phyloP scores from a whole-genome alignment of 2,113 vertebrate genomes.

The Agapornis roseicollis region DNA sequence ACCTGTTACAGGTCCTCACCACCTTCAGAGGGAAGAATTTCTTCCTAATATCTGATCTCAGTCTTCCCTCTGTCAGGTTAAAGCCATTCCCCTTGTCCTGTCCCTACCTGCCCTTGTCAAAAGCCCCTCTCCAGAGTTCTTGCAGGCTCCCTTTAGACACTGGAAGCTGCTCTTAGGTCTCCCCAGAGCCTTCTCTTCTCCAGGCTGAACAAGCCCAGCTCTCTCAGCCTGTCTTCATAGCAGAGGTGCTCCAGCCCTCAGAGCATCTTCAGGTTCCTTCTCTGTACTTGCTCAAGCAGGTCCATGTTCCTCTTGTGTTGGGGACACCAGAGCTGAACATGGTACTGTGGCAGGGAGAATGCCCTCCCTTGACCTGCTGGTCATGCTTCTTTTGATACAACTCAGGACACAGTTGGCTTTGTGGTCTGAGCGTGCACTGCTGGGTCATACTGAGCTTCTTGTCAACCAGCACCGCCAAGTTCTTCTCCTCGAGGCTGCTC shows the following conservation, averaged over 20 bases:
- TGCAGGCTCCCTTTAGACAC: neutral
- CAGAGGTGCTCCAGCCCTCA: neutral
- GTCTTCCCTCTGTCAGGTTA: neutral
- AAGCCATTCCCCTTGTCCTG: neutral
- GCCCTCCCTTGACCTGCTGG: neutral
- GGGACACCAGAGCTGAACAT: neutral
- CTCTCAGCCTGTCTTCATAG: neutral
- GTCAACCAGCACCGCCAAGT: neutral
- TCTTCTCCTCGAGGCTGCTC: neutral
- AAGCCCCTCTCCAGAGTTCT: neutral
- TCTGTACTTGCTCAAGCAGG: neutral
- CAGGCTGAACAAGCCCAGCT: neutral
- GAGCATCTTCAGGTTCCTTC: neutral
- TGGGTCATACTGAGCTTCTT: neutral
- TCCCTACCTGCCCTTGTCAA: neutral
- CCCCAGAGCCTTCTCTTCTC: neutral
- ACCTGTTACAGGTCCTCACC: neutral
- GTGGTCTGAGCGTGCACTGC: neutral
- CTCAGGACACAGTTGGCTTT: neutral
- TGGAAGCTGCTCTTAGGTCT: neutral
- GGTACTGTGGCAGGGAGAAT: neutral
- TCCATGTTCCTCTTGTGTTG: neutral
- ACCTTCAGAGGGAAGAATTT: neutral
- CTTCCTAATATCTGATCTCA: neutral
- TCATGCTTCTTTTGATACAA: neutral